Evolutionary conservation across 2,113 vertebrate genomes (phyloP), one percentile per base, ranked within the genome.

Genomic region (Campylomormyrus numenius): DNA sequence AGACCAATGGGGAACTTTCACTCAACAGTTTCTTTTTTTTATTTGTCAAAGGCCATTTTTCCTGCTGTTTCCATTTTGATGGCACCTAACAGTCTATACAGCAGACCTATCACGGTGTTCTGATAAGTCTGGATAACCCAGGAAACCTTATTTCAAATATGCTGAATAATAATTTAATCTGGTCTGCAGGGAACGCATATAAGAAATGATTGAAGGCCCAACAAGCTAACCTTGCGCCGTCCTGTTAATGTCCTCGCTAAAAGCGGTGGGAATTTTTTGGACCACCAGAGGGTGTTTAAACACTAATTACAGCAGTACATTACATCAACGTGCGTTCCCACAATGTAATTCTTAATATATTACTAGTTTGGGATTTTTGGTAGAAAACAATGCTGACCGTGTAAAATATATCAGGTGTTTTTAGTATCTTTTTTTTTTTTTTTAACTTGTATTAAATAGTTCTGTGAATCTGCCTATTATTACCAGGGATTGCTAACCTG

Each of bases 211-310:
- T 66, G 10, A 66, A 66, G 62, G 62, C 10, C n/a, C n/a, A 66
- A 31, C n/a, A 70, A 31, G n/a, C n/a, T 9, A 4, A 10, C 62
- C 9, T 70, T 70, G 10, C 3, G 15, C 74, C 17, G 15, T 42
- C 35, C 70, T 17, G n/a, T 17, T 74, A 77, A 35, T 77, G 11
- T 5, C 13, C 35, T 80, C 35, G 31, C 15, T 42, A 19, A 80
- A 19, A 80, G 35, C 74, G 15, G 35, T 42, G 13, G 17, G 35
- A 80, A 39, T 80, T 7, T 19, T 80, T 80, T 80, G 5, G 4
- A 80, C 74, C 74, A 80, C 74, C 74, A 80, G 35, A 80, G 35
- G 74, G 74, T 42, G 74, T 80, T 80, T 80, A 80, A 80, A 80
- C 74, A 42, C 74, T 80, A 42, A 80, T 80, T 80, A 80, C 35